phyloP scores from a whole-genome alignment of 2,888 invertebrate species.

The Orthosia cruda region DNA sequence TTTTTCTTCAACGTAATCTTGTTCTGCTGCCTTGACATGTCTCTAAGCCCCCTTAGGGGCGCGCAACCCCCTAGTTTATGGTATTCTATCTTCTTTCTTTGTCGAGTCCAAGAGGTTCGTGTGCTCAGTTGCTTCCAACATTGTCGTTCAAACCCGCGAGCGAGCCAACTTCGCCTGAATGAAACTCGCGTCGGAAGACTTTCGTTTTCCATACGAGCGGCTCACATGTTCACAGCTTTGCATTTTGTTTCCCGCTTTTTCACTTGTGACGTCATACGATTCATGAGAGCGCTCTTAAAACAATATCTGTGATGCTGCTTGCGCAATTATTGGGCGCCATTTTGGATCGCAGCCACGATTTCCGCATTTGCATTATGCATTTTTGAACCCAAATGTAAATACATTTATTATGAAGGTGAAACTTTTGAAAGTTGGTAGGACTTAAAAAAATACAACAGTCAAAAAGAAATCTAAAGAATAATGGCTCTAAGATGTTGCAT shows the following conservation, averaged over 20 bases:
- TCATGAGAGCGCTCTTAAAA: constrained; percentile 76
- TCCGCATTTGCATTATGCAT: background rate
- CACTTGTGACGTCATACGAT: constrained; percentile 87
- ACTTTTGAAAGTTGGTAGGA: constrained; percentile 9
- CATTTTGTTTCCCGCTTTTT: constrained; percentile 90
- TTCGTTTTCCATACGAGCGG: constrained; percentile 91
- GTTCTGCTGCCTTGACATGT: too few relatives aligned
- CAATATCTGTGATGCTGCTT: constrained; percentile 57
- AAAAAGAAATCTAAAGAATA: background rate
- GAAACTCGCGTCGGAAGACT: constrained; percentile 88
- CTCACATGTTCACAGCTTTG: constrained; percentile 89
- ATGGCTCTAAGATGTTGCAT: background rate
- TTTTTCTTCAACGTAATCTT: too few relatives aligned
- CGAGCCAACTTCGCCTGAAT: constrained; percentile 89
- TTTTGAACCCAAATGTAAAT: constrained; percentile 7
- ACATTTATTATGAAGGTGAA: background rate
- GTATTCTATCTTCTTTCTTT: constrained; percentile 13
- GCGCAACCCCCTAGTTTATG: background rate
- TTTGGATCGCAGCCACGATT: background rate
- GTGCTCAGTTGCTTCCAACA: constrained; percentile 71
- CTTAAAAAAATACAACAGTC: background rate
- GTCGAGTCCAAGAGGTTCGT: constrained; percentile 53
- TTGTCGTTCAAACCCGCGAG: constrained; percentile 79
- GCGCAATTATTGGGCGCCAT: constrained; percentile 12
- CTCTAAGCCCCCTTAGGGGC: too few relatives aligned